Evolutionary conservation across 1,140 invertebrate species (phyloP).

Genomic region (Pristionchus pacificus): DNA sequence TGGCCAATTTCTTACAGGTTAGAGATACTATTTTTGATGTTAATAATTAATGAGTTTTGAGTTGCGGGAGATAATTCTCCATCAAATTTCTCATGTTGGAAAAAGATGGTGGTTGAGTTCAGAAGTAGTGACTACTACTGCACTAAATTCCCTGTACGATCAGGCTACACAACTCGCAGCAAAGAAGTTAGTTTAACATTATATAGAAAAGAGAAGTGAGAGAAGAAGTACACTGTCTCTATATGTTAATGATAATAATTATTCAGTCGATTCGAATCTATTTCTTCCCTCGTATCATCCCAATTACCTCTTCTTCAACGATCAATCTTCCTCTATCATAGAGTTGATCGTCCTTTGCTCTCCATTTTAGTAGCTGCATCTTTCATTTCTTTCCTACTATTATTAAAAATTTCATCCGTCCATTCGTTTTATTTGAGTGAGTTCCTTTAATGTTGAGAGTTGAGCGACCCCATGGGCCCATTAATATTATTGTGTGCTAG

Average conservation of each 20-base stretch:
- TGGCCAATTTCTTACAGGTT: conserved; percentile 50
- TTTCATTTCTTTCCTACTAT: conserved; percentile 46
- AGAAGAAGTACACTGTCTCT: conserved; percentile 6
- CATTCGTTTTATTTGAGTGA: neutral
- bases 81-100: conserved; percentile 59
- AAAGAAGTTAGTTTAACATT: no score
- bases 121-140: conserved; percentile 56
- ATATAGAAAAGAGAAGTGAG: no score
- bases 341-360: conserved; percentile 47
- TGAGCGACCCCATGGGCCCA: neutral
- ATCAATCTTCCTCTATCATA: conserved; percentile 47
- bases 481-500: neutral
- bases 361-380: conserved; percentile 39
- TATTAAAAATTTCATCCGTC: conserved; percentile 30
- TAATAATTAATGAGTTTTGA: neutral
- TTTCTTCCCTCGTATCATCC: conserved; percentile 14
- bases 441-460: neutral
- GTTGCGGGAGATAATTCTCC: conserved; percentile 66
- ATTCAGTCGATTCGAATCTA: conserved; percentile 15
- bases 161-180: conserved; percentile 3
- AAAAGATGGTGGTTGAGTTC: conserved; percentile 58
- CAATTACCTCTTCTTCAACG: conserved; percentile 33
- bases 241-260: neutral
- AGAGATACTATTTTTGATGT: conserved; percentile 5
- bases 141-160: conserved; percentile 35